These are phyloP conservation scores for Tenodera sinensis DNA, from an alignment of 2,888 invertebrate genomes.

Conservation along the genomic window DNA sequence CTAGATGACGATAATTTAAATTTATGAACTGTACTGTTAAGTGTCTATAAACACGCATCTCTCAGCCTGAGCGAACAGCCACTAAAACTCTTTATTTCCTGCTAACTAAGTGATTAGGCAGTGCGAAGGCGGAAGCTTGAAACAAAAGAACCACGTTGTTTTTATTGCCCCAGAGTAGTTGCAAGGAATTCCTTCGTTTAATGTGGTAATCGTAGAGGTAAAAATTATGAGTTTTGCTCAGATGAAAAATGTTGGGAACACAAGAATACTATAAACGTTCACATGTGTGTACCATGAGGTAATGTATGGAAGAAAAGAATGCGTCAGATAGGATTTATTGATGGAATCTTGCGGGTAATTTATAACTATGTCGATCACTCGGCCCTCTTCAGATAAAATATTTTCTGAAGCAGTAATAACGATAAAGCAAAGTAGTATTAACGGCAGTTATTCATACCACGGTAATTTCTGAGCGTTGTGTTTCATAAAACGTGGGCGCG, in stretches of 20 bases:
- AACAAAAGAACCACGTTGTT: slow-evolving; percentile 14
- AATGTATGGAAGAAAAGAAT: background rate
- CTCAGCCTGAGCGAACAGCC: background rate
- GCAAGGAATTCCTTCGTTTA: slow-evolving; percentile 12
- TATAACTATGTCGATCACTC: background rate
- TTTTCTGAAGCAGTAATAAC: background rate
- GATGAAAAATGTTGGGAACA: slow-evolving; percentile 4
- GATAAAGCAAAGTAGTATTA: background rate
- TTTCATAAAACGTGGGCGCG: background rate
- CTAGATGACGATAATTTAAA: background rate
- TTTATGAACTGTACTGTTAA: background rate
- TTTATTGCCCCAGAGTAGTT: background rate
- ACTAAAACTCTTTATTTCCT: background rate
- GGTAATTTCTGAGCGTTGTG: background rate
- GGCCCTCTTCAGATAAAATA: background rate
- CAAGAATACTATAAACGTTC: background rate
- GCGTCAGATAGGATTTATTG: background rate
- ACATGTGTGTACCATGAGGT: background rate
- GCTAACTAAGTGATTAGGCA: slow-evolving; percentile 5
- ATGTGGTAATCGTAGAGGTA: slow-evolving; percentile 14
- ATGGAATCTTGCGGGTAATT: background rate
- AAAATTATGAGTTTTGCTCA: slow-evolving; percentile 11
- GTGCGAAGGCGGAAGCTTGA: background rate
- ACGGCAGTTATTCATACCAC: background rate
- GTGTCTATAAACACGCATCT: background rate